Percentiles rank a stretch among this genome's conserved stretches.
phyloP scores from a whole-genome alignment of 2,113 vertebrate species.

The Thermophis baileyi region DNA sequence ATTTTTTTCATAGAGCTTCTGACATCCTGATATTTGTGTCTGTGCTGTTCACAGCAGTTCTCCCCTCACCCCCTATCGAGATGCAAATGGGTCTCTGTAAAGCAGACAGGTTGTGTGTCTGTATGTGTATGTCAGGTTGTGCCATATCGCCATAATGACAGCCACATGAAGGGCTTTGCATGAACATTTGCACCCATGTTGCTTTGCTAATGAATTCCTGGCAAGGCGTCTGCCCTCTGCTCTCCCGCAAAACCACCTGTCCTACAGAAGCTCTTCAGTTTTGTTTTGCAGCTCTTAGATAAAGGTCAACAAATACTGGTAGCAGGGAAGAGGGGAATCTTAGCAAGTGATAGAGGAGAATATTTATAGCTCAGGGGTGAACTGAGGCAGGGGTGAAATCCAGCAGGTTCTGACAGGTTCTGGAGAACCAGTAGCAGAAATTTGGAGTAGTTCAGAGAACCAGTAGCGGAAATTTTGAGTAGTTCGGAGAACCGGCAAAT shows the following conservation, averaged over 20 bases:
- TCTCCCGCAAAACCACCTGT: background rate
- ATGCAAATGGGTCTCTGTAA: background rate
- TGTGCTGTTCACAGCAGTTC: background rate
- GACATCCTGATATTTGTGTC: background rate
- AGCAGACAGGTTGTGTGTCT: background rate
- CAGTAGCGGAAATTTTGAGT: no score
- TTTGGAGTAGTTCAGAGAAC: no score
- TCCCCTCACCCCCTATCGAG: background rate
- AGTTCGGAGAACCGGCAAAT: no score
- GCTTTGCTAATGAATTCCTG: background rate
- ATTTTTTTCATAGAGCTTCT: background rate
- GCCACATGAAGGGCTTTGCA: background rate
- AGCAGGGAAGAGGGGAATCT: background rate
- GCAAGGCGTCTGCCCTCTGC: background rate
- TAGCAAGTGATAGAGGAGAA: background rate
- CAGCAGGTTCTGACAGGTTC: no score
- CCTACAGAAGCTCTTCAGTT: background rate
- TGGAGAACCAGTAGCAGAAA: no score
- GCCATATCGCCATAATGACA: background rate
- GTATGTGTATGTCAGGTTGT: background rate
- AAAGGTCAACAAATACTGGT: background rate
- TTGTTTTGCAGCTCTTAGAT: background rate
- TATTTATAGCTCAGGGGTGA: background rate
- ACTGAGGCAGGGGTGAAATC: no score
- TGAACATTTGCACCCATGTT: background rate